Base-by-base conservation (phyloP, 2,113 vertebrate species). In the Pteruthius melanotis region DNA sequence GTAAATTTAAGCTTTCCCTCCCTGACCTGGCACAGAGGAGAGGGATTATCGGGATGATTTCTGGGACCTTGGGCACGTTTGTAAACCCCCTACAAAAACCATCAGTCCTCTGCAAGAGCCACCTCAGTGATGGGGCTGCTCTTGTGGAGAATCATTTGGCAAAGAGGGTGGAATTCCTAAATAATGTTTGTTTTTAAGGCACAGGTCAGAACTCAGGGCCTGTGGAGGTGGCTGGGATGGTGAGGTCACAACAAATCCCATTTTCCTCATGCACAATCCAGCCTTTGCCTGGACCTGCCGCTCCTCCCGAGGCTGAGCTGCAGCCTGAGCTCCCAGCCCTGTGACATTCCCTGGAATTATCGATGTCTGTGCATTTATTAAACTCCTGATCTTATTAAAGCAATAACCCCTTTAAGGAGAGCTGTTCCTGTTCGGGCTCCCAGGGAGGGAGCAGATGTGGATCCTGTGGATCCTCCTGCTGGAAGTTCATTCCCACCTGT, bases 1-100 rank as follows among this genome's bases (percentile, higher is more conserved):
- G 74, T 39, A 75, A 95, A 94, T 87, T 63, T 23, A 54, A 83
- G 53, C 64, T 94, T 94, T 95, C 88, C 90, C 88, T 95, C 87
- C 30, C 61, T 76, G 96, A 80, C 75, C 91, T 87, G 72, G 63
- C 56, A 53, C 2, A 45, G 40, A 33, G 74, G 88, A 97, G 72
- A 94, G 68, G 91, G 81, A 94, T 96, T 59, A 21, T 47, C 2
- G 19, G 74, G 52, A 47, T 39, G 80, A 94, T 90, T 94, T 71
- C 56, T 23, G 30, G 74, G 93, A 92, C 76, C 59, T 78, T 33
- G 63, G 75, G 71, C 37, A 82, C 31, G 39, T 54, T 63, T 23
- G 54, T 60, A 65, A 49, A 91, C 82, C 66, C 71, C 13, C 52
- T 86, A 56, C 47, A 49, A 89, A 56, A 35, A 35, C 91, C 89